These are phyloP conservation scores for Astreopora myriophthalma DNA, from an alignment of 64 coral and sea anemone genomes.

Conservation along the genomic window DNA sequence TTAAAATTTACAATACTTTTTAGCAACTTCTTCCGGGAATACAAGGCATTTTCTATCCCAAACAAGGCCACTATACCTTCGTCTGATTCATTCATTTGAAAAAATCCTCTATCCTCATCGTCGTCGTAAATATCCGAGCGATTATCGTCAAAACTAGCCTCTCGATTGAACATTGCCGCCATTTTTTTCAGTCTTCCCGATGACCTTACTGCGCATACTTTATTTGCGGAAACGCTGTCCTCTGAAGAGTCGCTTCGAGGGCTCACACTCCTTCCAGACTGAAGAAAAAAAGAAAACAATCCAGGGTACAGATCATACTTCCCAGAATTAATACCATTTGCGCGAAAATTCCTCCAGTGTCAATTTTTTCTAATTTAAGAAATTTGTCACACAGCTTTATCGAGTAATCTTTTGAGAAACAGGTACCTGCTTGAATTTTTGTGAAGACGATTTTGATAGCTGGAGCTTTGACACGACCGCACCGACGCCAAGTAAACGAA, in stretches of 20 bases:
- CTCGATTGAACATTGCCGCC: slow-evolving; percentile 93
- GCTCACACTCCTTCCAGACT: slow-evolving; percentile 84
- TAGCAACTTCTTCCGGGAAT: not conserved
- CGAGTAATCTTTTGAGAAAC: not conserved
- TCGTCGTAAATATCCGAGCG: slow-evolving; percentile 89
- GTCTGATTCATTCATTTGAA: slow-evolving; percentile 95
- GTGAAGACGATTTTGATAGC: not conserved
- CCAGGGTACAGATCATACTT: not conserved
- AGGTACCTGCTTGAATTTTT: slow-evolving; percentile 19
- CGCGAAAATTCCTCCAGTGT: not conserved
- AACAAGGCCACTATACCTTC: slow-evolving; percentile 71
- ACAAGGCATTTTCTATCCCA: not conserved
- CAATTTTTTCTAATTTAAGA: not conserved
- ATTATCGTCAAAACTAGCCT: slow-evolving; percentile 96
- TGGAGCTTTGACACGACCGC: slow-evolving; percentile 10
- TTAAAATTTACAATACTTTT: not conserved
- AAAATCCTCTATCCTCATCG: slow-evolving; percentile 97
- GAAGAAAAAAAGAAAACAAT: slow-evolving; percentile 60
- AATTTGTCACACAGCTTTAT: not conserved
- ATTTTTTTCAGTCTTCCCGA: slow-evolving; percentile 80
- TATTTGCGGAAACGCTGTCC: slow-evolving; percentile 73
- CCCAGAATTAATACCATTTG: not conserved
- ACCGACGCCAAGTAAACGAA: not conserved
- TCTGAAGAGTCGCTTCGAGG: slow-evolving; percentile 86
- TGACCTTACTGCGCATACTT: slow-evolving; percentile 64